Evolutionary conservation across 1,140 invertebrate species (phyloP).

Genomic region (Phocides pigmalion): DNA sequence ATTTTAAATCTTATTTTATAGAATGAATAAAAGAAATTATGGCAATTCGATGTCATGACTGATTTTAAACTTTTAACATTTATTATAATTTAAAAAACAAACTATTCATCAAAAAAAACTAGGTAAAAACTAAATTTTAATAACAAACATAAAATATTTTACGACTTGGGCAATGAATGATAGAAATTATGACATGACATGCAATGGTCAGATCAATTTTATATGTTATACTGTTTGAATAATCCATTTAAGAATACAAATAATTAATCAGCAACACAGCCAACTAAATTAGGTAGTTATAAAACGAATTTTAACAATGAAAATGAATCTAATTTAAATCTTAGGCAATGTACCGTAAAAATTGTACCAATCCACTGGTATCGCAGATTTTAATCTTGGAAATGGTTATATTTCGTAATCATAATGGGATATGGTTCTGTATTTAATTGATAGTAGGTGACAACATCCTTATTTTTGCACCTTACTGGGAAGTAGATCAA

Average conservation of each 20-base stretch:
- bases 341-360: background rate
- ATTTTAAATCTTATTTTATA: conserved; percentile 1
- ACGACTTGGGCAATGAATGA: no score
- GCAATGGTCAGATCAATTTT: background rate
- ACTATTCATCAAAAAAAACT: background rate
- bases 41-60: background rate
- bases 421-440: conserved; percentile 22
- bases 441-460: no score
- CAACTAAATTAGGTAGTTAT: no score
- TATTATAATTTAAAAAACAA: background rate
- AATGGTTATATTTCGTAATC: no score
- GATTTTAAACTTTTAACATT: background rate
- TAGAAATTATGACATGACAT: conserved; percentile 2
- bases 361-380: background rate
- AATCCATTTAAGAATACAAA: background rate
- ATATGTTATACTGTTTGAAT: background rate
- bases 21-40: no score
- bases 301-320: no score
- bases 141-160: no score
- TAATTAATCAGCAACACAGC: background rate
- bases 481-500: background rate
- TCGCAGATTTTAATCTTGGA: background rate
- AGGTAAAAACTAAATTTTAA: conserved; percentile 2
- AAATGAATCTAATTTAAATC: no score
- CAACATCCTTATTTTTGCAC: background rate